phyloP scores from a whole-genome alignment of 1,140 invertebrate genomes.

The Drosophila albomicans region DNA sequence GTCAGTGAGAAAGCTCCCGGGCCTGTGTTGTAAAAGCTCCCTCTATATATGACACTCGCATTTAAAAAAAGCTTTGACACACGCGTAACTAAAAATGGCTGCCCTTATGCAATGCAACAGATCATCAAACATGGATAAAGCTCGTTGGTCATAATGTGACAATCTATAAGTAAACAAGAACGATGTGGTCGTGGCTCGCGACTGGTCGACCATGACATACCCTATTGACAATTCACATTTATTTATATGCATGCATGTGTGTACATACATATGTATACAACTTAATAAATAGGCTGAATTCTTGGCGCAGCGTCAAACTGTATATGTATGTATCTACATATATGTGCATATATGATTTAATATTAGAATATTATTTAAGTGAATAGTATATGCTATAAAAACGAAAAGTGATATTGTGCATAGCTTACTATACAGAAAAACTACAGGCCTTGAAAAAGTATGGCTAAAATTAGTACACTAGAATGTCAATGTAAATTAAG shows the following conservation, averaged over 20 bases:
- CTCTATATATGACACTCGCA: not conserved
- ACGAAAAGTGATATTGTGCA: no score
- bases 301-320: no score
- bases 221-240: not conserved
- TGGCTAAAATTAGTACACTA: no score
- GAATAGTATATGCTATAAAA: no score
- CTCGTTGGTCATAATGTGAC: conserved; percentile 2
- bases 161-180: conserved; percentile 4
- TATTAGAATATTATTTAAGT: no score
- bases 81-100: not conserved
- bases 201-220: conserved; percentile 4
- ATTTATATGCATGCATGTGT: not conserved
- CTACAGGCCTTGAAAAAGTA: no score
- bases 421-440: no score
- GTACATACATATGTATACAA: not conserved
- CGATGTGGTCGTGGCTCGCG: not conserved
- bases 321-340: no score
- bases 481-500: no score
- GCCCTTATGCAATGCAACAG: conserved; percentile 3
- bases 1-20: not conserved
- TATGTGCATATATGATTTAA: no score
- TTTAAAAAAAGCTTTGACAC: conserved; percentile 1
- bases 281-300: no score
- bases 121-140: conserved; percentile 6
- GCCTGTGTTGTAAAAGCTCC: not conserved